Percentiles rank a stretch among this genome's conserved stretches.
phyloP scores from a whole-genome alignment of 2,888 invertebrate species.

The Polydrusus cervinus region DNA sequence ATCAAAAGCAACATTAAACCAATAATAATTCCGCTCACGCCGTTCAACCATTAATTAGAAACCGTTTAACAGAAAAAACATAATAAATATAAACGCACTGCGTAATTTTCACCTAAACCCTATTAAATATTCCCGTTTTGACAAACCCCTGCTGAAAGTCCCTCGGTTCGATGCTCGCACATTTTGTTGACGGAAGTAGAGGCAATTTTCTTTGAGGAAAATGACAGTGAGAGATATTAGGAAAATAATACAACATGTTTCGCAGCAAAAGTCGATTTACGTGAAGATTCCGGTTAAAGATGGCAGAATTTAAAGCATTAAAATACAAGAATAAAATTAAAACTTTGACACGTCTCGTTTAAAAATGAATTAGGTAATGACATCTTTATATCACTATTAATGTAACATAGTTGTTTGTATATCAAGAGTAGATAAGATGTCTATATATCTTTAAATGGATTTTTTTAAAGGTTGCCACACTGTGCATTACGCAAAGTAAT shows the following conservation, averaged over 20 bases:
- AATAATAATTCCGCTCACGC: neutral
- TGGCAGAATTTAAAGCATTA: too few species aligned
- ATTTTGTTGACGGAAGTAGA: conserved; percentile 12
- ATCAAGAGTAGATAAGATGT: too few species aligned
- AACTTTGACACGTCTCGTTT: too few species aligned
- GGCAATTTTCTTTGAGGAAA: conserved; percentile 17
- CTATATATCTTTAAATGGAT: too few species aligned
- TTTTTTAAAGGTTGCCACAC: too few species aligned
- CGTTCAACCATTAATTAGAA: neutral
- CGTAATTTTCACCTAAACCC: conserved; percentile 6
- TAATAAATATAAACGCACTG: conserved; percentile 2
- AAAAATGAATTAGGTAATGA: too few species aligned
- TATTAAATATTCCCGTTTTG: neutral
- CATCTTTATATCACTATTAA: too few species aligned
- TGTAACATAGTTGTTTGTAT: too few species aligned
- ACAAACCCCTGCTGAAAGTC: neutral
- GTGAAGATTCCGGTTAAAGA: too few species aligned
- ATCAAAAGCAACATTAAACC: too few species aligned
- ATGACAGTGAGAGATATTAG: conserved; percentile 7
- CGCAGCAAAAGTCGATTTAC: neutral
- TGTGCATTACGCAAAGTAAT: too few species aligned
- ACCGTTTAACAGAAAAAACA: neutral
- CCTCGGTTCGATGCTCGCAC: neutral
- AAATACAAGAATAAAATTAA: too few species aligned
- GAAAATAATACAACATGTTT: neutral